phyloP scores from a whole-genome alignment of 2,888 invertebrate genomes.

The Melinaea marsaeus region DNA sequence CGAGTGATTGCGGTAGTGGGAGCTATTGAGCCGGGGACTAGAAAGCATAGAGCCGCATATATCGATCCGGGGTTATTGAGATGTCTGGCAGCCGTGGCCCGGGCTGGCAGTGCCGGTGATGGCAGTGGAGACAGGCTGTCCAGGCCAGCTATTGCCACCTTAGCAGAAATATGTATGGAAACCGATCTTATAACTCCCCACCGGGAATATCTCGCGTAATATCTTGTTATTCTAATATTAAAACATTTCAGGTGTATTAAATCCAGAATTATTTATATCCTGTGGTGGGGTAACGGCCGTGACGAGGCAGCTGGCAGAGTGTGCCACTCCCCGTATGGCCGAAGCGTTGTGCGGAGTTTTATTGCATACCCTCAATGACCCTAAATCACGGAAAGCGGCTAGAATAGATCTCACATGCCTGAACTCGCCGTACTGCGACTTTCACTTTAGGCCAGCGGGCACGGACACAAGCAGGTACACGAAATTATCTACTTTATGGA shows the following conservation, averaged over 20 bases:
- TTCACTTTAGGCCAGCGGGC: conserved; percentile 86
- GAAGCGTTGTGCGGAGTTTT: conserved; percentile 94
- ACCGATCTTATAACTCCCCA: too few species aligned
- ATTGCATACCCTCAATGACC: conserved; percentile 90
- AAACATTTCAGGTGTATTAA: conserved; percentile 81
- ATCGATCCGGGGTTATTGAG: conserved; percentile 88
- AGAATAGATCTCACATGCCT: conserved; percentile 90
- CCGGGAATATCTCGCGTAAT: too few species aligned
- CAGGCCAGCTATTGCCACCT: conserved; percentile 89
- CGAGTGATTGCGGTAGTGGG: conserved; percentile 66
- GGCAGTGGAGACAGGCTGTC: conserved; percentile 86
- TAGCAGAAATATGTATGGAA: conserved; percentile 89
- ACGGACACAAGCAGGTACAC: conserved; percentile 83
- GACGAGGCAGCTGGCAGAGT: conserved; percentile 89
- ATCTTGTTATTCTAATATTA: conserved; percentile 2
- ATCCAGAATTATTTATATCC: conserved; percentile 86
- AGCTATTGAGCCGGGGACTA: conserved; percentile 80
- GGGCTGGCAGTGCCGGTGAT: conserved; percentile 85
- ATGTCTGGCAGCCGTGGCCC: conserved; percentile 89
- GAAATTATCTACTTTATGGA: background rate
- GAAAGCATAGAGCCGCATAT: conserved; percentile 81
- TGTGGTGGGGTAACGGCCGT: conserved; percentile 91
- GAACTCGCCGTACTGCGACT: conserved; percentile 93
- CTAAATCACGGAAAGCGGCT: conserved; percentile 85
- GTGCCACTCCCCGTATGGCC: conserved; percentile 91